These are phyloP conservation scores for Ennomos erosarius DNA, from an alignment of 2,888 invertebrate genomes.

Conservation along the genomic window DNA sequence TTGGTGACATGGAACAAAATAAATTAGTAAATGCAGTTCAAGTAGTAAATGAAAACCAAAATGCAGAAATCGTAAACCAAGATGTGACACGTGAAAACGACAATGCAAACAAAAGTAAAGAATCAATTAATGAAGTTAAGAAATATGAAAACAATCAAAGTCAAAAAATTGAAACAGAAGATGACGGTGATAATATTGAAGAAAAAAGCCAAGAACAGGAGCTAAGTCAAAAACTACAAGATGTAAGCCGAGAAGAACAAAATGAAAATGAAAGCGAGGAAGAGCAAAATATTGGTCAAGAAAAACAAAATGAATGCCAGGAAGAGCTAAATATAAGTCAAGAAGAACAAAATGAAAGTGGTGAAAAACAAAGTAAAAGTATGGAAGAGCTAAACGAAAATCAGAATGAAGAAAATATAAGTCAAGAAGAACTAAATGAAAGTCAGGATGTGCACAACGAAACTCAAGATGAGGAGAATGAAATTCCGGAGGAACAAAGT, in stretches of 20 bases:
- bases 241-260: conserved; percentile 7
- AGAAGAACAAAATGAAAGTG: conserved; percentile 21
- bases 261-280: conserved; percentile 13
- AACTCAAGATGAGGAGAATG: conserved; percentile 6
- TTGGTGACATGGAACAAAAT: no score
- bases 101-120: conserved; percentile 10
- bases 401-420: conserved; percentile 2
- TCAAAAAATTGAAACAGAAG: conserved; percentile 9
- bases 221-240: conserved; percentile 16
- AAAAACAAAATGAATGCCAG: conserved; percentile 17
- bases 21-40: no score
- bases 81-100: conserved; percentile 8
- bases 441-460: conserved; percentile 9
- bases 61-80: conserved; percentile 6
- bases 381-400: background rate
- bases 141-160: conserved; percentile 2
- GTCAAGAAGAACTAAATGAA: conserved; percentile 4
- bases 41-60: conserved; percentile 8
- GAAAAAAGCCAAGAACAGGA: conserved; percentile 3
- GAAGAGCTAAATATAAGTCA: conserved; percentile 14
- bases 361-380: conserved; percentile 11
- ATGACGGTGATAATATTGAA: conserved; percentile 15
- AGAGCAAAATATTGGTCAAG: conserved; percentile 15
- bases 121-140: background rate
- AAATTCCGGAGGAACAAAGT: conserved; percentile 2